These are phyloP conservation scores for Thamnaconus septentrionalis DNA, from an alignment of 2,113 vertebrate species.

Conservation along the genomic window DNA sequence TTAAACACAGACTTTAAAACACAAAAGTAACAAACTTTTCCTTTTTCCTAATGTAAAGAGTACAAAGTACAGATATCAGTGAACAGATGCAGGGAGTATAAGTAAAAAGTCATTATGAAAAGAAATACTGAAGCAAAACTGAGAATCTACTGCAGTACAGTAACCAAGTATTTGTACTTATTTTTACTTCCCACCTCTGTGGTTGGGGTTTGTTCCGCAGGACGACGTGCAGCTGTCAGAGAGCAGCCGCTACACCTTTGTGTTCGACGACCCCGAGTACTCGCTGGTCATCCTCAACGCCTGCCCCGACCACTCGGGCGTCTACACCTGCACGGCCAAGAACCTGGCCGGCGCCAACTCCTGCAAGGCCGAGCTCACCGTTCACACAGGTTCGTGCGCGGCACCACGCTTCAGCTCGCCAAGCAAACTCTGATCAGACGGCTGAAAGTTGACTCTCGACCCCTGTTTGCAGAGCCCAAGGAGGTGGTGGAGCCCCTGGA, in stretches of 20 bases:
- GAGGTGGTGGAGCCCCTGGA: conserved; percentile 74
- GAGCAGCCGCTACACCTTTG: conserved; percentile 88
- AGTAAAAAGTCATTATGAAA: no score
- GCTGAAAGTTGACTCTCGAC: neutral
- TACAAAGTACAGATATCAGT: no score
- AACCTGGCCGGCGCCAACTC: conserved; percentile 88
- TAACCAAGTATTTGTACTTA: no score
- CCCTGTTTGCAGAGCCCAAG: conserved; percentile 73
- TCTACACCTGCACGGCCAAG: conserved; percentile 90
- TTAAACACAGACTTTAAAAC: neutral
- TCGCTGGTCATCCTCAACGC: conserved; percentile 89
- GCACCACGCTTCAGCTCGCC: no score
- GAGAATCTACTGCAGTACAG: neutral
- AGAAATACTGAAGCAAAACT: no score
- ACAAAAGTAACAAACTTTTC: neutral
- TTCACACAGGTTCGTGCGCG: conserved; percentile 78
- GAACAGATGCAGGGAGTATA: no score
- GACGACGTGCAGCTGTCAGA: conserved; percentile 85
- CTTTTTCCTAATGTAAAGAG: no score
- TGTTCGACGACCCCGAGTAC: conserved; percentile 91
- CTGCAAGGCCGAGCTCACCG: conserved; percentile 92
- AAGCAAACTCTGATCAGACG: no score
- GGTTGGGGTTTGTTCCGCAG: conserved; percentile 62
- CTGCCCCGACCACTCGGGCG: conserved; percentile 77
- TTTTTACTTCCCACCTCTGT: neutral